These are phyloP conservation scores for Oscheius sp. DNA, from an alignment of 1,140 invertebrate genomes.

Conservation along the genomic window DNA sequence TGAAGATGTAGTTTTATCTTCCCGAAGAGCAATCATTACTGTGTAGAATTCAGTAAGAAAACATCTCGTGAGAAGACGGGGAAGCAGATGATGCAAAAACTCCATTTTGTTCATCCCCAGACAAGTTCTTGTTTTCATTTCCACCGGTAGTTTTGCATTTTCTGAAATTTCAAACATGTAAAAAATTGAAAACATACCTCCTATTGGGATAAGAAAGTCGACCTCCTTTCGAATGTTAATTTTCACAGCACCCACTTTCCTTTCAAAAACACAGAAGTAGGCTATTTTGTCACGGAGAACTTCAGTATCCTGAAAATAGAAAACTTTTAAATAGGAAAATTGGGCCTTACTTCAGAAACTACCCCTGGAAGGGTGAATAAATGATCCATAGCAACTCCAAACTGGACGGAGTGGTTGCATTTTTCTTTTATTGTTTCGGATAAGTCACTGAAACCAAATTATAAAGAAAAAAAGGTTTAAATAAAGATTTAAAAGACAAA, in stretches of 20 bases:
- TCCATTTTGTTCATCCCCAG: conserved; percentile 2
- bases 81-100: background rate
- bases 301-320: background rate
- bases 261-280: conserved; percentile 9
- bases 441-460: no score
- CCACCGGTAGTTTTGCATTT: background rate
- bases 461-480: no score
- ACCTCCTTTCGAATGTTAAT: background rate
- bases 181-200: background rate
- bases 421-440: no score
- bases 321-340: background rate
- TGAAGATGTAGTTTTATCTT: background rate
- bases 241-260: background rate
- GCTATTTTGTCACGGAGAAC: background rate
- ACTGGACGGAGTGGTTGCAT: no score
- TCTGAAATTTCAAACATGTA: background rate
- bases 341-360: background rate
- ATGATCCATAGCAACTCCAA: background rate
- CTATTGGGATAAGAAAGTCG: background rate
- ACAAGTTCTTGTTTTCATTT: background rate
- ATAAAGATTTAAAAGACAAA: no score
- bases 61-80: background rate
- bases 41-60: background rate
- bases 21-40: background rate
- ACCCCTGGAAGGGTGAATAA: background rate